Evolutionary conservation across 2,113 vertebrate genomes (phyloP), one percentile per base, ranked within the genome.

Genomic region (Tragelaphus strepsiceros): DNA sequence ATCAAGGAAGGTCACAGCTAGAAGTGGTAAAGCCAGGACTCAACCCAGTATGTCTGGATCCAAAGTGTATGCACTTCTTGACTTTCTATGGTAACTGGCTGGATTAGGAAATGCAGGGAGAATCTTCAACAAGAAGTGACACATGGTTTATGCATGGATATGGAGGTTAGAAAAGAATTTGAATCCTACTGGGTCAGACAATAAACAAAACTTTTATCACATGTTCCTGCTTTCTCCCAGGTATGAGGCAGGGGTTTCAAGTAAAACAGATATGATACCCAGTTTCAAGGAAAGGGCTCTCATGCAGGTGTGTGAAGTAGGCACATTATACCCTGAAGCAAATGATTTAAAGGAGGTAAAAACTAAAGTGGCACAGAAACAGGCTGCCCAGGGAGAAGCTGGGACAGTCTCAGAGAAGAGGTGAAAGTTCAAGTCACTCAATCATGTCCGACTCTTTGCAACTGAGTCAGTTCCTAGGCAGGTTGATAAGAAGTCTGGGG

Each of bases 101-200:
- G 11, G 30, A 87, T 12, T 85, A 87, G 49, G n/a, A 96, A 89
- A 74, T n/a, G 54, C 3, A 21, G 11, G 39, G 46, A 58, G 24
- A 59, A 58, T 12, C 39, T 83, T 82, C 17, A 71, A 53, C 32
- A 78, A 77, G 13, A 95, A 97, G 35, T 28, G 54, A 51, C 7
- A 14, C 26, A 13, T 59, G 53, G 43, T 80, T 95, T 78, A 92
- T 74, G 32, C 30, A 59, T 67, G 35, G 74, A 78, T 62, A 71
- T 28, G 56, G 61, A 84, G 26, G 32, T 56, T 87, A 96, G 77
- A 92, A 87, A 94, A 94, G 56, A 95, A 96, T 28, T n/a, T 77
- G 46, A 93, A 56, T 39, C 28, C 26, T 87, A 35, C 5, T 30
- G 35, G 51, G 81, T 90, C 15, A 88, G 78, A 67, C 21, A 88